A percentile compares a stretch with the other conserved stretches of the same genome.
These are phyloP conservation scores for Pipistrellus kuhlii DNA, from an alignment of 2,797 vertebrate genomes.

Conservation along the genomic window DNA sequence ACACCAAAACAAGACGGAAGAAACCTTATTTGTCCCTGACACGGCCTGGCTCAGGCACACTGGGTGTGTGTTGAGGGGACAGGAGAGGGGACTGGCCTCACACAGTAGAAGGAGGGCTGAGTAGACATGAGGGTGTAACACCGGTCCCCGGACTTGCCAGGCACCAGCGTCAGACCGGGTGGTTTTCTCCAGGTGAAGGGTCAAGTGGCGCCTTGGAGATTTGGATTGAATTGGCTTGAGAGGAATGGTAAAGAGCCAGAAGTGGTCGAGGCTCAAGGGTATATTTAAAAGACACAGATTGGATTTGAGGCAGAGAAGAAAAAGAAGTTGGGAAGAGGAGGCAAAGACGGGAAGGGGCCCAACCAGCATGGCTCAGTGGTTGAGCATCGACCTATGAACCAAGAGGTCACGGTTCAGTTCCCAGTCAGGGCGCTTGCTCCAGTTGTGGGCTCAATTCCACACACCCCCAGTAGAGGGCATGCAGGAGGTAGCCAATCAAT, in stretches of 20 bases:
- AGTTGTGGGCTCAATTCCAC: no score
- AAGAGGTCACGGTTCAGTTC: no score
- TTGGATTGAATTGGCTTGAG: background rate
- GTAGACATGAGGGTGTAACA: background rate
- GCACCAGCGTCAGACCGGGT: background rate
- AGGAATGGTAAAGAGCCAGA: background rate
- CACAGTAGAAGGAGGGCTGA: background rate
- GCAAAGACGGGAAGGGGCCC: background rate
- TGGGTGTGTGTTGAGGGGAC: background rate
- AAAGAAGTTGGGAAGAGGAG: background rate
- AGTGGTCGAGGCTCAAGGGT: no score
- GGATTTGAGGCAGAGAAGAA: background rate
- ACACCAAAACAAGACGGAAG: background rate
- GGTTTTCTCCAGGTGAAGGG: background rate
- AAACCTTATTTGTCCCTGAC: background rate
- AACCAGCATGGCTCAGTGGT: no score
- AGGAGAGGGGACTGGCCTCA: background rate
- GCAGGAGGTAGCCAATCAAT: no score
- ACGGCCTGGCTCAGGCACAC: background rate
- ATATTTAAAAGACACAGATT: background rate
- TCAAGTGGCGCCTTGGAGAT: background rate
- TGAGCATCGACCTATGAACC: no score
- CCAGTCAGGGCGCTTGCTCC: no score
- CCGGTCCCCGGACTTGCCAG: background rate
- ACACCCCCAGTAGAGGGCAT: no score